Conservation (phyloP, 2,797 vertebrate genomes). For the Aphelocoma californica region DNA sequence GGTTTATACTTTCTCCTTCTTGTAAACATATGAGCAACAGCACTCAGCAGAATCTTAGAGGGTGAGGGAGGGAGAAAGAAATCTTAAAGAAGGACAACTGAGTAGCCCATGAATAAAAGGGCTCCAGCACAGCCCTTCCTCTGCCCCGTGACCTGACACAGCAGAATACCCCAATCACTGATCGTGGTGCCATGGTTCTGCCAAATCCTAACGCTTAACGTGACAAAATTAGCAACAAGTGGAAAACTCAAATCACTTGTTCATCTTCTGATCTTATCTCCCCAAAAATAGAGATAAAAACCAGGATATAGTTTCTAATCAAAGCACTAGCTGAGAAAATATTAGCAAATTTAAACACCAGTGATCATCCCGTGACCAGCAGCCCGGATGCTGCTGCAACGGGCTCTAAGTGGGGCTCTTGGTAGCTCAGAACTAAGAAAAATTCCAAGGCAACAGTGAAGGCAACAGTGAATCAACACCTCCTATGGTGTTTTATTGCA, state of each 20-base stretch:
- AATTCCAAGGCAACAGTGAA: neutral
- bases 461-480: neutral
- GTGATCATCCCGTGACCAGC: neutral
- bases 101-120: neutral
- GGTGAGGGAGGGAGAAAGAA: neutral
- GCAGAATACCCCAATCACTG: neutral
- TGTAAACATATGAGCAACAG: neutral
- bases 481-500: neutral
- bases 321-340: neutral
- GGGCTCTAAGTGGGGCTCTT: neutral
- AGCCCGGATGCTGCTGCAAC: neutral
- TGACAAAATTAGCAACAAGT: neutral
- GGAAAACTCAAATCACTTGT: neutral
- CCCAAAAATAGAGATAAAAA: neutral
- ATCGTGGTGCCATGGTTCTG: accelerated
- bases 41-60: neutral
- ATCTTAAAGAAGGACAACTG: neutral
- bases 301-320: neutral
- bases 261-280: neutral
- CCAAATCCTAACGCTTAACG: neutral
- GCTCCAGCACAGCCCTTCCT: neutral
- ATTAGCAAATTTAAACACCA: neutral
- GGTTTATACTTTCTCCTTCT: neutral
- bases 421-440: neutral
- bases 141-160: neutral